These are phyloP conservation scores for Drosophila guanche DNA, from an alignment of 1,140 invertebrate genomes.

Conservation along the genomic window DNA sequence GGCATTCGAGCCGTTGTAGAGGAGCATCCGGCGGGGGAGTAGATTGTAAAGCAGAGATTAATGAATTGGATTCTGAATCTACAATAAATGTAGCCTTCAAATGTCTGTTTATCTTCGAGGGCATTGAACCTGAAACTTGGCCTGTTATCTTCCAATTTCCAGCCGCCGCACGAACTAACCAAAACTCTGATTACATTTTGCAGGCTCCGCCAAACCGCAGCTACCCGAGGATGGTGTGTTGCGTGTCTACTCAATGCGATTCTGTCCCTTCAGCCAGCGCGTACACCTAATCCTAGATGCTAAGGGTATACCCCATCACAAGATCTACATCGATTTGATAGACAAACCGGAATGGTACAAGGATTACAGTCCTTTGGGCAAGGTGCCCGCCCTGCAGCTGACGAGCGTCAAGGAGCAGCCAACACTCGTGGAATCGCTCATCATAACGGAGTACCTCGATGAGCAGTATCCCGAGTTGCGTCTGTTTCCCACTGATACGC, in stretches of 20 bases:
- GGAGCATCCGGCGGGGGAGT: not conserved
- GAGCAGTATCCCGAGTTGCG: constrained; percentile 88
- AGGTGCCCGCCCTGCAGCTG: constrained; percentile 92
- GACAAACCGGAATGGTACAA: constrained; percentile 93
- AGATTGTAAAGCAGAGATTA: not conserved
- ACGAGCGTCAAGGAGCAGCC: constrained; percentile 85
- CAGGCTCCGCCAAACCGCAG: constrained; percentile 87
- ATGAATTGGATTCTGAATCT: constrained; percentile 1
- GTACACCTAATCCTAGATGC: constrained; percentile 91
- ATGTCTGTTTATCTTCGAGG: too few relatives aligned
- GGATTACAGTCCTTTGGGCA: constrained; percentile 87
- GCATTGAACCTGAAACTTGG: not conserved
- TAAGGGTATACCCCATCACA: constrained; percentile 93
- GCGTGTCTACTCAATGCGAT: constrained; percentile 93
- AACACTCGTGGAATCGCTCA: constrained; percentile 90
- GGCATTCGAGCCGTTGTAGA: constrained; percentile 47
- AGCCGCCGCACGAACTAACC: not conserved
- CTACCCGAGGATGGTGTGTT: constrained; percentile 87
- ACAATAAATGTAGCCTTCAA: not conserved
- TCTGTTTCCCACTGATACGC: constrained; percentile 88
- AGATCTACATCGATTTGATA: constrained; percentile 92
- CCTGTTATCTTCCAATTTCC: not conserved
- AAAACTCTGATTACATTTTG: not conserved
- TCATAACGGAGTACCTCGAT: constrained; percentile 93
- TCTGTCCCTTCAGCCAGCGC: constrained; percentile 94